These are phyloP conservation scores for Pentamera pediparva DNA, from an alignment of 53 echinoderm and acorn worm genomes.

Conservation along the genomic window DNA sequence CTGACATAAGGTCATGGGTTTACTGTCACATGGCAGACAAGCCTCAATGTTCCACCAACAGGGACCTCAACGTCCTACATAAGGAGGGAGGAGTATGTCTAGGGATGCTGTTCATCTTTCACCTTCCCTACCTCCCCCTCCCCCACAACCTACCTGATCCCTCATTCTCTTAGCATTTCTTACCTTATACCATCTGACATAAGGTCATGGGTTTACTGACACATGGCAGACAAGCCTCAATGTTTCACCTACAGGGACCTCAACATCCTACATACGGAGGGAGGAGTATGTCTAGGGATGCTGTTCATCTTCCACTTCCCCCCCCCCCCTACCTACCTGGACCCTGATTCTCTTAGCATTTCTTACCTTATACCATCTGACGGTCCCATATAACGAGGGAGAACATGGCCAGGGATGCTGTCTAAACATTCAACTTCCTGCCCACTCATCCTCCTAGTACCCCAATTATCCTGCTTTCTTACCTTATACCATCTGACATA, in stretches of 20 bases:
- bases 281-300: constrained; percentile 52
- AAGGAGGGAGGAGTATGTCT: constrained; percentile 64
- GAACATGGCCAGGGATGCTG: constrained; percentile 59
- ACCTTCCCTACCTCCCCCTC: too few species aligned
- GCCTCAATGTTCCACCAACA: constrained; percentile 56
- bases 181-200: constrained; percentile 93
- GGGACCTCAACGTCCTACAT: constrained; percentile 62
- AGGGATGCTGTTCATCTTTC: constrained; percentile 18
- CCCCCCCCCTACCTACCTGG: neutral
- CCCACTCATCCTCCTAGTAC: neutral
- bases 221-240: constrained; percentile 70
- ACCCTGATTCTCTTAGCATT: too few species aligned
- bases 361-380: constrained; percentile 70
- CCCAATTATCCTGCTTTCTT: neutral
- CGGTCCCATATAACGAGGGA: constrained; percentile 60
- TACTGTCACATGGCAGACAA: constrained; percentile 74
- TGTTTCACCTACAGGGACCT: constrained; percentile 58
- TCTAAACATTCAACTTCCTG: neutral
- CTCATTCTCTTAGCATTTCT: too few species aligned
- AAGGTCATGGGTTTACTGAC: constrained; percentile 66
- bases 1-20: constrained; percentile 80
- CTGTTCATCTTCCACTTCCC: constrained; percentile 32
- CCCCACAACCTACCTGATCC: neutral
- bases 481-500: constrained; percentile 93
- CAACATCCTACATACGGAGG: constrained; percentile 74